Percentiles rank a stretch among this genome's conserved stretches.
Conservation (phyloP, 2,888 invertebrate species). For the Morpho helenor region DNA sequence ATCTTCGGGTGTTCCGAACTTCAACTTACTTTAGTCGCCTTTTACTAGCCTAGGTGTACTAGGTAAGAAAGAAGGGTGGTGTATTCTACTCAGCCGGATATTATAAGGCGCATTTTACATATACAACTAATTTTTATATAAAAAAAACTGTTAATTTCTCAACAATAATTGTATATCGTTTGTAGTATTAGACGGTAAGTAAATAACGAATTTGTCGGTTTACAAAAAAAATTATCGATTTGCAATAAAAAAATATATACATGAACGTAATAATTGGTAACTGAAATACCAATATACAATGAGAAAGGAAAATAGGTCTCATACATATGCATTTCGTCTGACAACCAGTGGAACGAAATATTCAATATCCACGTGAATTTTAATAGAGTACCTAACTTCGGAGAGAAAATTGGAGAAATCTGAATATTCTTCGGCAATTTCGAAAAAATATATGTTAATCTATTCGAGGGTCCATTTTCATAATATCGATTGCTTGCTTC, state of each 20-base stretch:
- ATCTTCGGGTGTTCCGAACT: too few species aligned
- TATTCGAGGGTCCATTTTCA: conserved; percentile 64
- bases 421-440: conserved; percentile 68
- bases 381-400: conserved; percentile 61
- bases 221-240: too few species aligned
- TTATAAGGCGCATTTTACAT: too few species aligned
- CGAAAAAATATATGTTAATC: conserved; percentile 67
- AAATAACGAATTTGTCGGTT: too few species aligned
- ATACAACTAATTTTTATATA: too few species aligned
- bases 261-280: not conserved
- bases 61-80: too few species aligned
- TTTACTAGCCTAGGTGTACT: too few species aligned
- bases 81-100: too few species aligned
- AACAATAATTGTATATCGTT: too few species aligned
- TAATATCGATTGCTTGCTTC: conserved; percentile 57
- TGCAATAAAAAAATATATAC: not conserved
- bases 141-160: too few species aligned
- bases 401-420: conserved; percentile 65
- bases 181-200: too few species aligned
- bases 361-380: conserved; percentile 67
- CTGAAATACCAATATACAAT: not conserved
- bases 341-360: conserved; percentile 49
- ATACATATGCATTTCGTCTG: conserved; percentile 55
- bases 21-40: too few species aligned
- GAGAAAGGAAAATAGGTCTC: conserved; percentile 33